Evolutionary conservation across 1,140 invertebrate genomes (phyloP), one percentile per base, ranked within the genome.

Genomic region (Thalassaphorura encarpata): DNA sequence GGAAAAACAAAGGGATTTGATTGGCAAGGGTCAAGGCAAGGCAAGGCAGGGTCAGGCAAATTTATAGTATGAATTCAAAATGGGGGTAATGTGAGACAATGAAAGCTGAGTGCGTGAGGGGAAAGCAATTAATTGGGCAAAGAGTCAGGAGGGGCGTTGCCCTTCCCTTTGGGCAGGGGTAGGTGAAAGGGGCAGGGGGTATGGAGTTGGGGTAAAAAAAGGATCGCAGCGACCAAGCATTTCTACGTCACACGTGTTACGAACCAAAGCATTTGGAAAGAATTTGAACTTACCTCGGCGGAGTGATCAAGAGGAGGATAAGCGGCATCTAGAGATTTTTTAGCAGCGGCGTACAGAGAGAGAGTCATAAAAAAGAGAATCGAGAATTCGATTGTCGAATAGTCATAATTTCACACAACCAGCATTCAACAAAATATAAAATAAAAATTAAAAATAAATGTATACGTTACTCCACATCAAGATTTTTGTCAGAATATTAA

Each of bases 261-360:
- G n/a, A n/a, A n/a, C n/a, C n/a, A n/a, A n/a, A n/a, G n/a, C n/a
- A n/a, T n/a, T n/a, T n/a, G 61, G 62, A 64, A 64, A 58, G 58
- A 64, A 47, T 52, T 58, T 54, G 21, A 54, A 55, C 62, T 64
- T 64, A 64, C 62, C 62, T 64, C 21, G 26, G 45, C 62, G 48
- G 59, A 52, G 59, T 64, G 62, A 56, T 64, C 58, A 52, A 61
- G 56, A 61, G 62, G 62, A n/a, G n/a, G n/a, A 64, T 64, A 64
- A 60, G 59, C 58, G 56, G 62, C 62, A 56, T 64, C 62, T 64
- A 61, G 56, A n/a, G n/a, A n/a, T n/a, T n/a, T n/a, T 61, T 46
- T 56, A 61, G 62, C 62, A 58, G 59, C 62, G 59, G 58, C 62
- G 62, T 60, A 64, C 59, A 64, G 62, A 64, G 59, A 64, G 56